Evolutionary conservation across 2,797 vertebrate genomes (phyloP).

Genomic region (Remorina albescens): DNA sequence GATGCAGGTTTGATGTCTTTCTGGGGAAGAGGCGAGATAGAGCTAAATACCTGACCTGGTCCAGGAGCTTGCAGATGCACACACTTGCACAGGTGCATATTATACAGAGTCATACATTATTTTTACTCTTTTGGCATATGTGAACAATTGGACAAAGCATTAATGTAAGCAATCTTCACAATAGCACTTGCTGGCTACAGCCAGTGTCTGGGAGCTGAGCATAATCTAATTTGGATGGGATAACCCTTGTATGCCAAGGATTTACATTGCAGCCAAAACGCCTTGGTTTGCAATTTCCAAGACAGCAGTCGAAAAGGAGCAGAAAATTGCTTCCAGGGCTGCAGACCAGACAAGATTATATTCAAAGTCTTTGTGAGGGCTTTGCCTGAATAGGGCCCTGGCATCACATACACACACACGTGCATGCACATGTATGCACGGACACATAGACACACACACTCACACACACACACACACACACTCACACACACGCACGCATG

Average conservation of each 20-base stretch:
- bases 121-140: constrained; percentile 81
- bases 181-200: constrained; percentile 86
- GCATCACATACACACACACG: constrained; percentile 63
- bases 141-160: constrained; percentile 83
- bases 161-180: constrained; percentile 86
- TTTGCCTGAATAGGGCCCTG: constrained; percentile 83
- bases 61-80: constrained; percentile 50
- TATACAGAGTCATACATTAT: constrained; percentile 73
- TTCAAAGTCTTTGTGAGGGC: constrained; percentile 88
- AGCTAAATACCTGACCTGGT: constrained; percentile 71
- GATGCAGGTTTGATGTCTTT: constrained; percentile 75
- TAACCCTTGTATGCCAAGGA: constrained; percentile 86
- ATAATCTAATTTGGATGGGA: constrained; percentile 89
- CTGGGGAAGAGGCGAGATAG: constrained; percentile 54
- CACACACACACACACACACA: background rate
- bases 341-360: constrained; percentile 89
- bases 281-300: constrained; percentile 87
- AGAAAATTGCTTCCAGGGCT: constrained; percentile 89
- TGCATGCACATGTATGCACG: constrained; percentile 9
- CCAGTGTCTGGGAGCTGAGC: constrained; percentile 81
- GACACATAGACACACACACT: background rate
- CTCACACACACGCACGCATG: constrained; percentile 12
- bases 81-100: constrained; percentile 50
- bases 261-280: constrained; percentile 89
- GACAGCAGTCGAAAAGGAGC: constrained; percentile 87